Conservation (phyloP, 2,888 invertebrate genomes). For the Mesoligia furuncula region DNA sequence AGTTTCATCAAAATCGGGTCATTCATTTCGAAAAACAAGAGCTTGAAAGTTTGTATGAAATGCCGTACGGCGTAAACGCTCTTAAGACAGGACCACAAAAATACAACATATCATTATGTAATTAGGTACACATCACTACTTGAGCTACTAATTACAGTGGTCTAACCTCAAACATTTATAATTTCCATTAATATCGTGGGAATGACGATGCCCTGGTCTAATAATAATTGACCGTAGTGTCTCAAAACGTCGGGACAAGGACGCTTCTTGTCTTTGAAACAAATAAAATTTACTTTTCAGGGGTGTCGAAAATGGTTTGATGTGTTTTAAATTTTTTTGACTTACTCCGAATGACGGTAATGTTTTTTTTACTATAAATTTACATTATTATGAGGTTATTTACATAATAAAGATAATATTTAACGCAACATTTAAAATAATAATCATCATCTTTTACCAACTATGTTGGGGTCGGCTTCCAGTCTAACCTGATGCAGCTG, state of each 20-base stretch:
- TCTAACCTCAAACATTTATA: slow-evolving; percentile 25
- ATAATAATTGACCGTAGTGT: slow-evolving; percentile 73
- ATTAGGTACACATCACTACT: neutral
- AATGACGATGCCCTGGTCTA: slow-evolving; percentile 60
- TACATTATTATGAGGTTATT: no score
- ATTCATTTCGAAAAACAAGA: no score
- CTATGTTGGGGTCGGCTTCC: no score
- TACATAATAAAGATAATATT: no score
- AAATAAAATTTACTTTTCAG: slow-evolving; percentile 43
- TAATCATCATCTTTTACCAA: no score
- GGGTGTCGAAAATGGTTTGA: slow-evolving; percentile 32
- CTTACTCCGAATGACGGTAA: neutral
- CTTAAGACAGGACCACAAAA: neutral
- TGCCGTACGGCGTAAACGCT: no score
- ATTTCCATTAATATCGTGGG: slow-evolving; percentile 55
- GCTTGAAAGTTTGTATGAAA: no score
- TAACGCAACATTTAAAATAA: no score
- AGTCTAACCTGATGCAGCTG: no score
- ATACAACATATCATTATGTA: no score
- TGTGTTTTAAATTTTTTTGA: neutral
- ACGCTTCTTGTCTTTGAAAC: slow-evolving; percentile 24
- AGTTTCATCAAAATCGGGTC: no score
- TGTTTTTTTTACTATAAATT: neutral
- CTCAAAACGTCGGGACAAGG: slow-evolving; percentile 57
- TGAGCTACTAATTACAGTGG: slow-evolving; percentile 30